Evolutionary conservation across 2,113 vertebrate species (phyloP).

Genomic region (Scortum barcoo): DNA sequence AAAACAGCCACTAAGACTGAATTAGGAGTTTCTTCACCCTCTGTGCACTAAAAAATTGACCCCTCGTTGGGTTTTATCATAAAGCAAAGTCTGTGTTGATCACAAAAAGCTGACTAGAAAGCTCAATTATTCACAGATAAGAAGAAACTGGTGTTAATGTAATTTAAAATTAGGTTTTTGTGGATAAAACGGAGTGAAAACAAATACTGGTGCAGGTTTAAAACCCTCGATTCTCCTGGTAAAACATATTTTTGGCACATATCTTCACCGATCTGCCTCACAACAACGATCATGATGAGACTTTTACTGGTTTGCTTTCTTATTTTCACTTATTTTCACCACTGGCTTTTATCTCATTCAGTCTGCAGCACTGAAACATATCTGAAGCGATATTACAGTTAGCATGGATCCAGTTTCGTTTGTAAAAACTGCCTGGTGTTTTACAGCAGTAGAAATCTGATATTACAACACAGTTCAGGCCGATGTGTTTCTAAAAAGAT

Average conservation of each 20-base stretch:
- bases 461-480: not conserved
- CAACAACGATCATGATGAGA: not conserved
- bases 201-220: not conserved
- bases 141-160: not conserved
- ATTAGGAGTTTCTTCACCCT: not conserved
- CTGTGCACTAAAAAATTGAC: not conserved
- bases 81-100: not conserved
- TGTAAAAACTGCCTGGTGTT: not conserved
- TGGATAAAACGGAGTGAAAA: not conserved
- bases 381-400: too few relatives aligned
- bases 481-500: not conserved
- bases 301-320: not conserved
- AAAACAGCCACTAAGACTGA: slow-evolving; percentile 3
- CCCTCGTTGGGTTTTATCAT: not conserved
- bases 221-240: not conserved
- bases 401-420: too few relatives aligned
- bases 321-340: not conserved
- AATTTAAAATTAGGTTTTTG: not conserved
- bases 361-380: not conserved
- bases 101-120: not conserved
- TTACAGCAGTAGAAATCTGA: not conserved
- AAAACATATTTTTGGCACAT: too few relatives aligned
- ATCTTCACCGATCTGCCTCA: not conserved
- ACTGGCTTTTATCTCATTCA: not conserved
- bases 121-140: not conserved